Base-by-base conservation (phyloP, 2,113 vertebrate genomes). In the Ictalurus punctatus region DNA sequence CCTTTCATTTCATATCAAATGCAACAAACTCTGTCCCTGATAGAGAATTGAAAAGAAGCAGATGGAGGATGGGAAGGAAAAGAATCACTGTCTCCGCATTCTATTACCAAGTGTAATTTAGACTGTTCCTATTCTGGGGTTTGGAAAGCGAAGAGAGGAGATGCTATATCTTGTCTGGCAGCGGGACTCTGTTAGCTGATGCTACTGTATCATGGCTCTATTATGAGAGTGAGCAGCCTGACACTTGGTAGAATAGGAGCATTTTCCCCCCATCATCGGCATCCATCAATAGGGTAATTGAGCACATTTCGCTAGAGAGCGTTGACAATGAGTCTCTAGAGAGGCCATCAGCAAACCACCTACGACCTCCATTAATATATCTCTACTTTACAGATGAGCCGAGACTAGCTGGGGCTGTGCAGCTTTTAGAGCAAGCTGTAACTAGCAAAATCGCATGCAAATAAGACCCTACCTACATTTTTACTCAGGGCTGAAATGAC, bases 91-190 rank as follows among this genome's bases (percentile, higher is more conserved):
- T 89, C 73, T 54, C 90, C 88, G 91, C 84, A 90, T 91, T 87
- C 89, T 90, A 95, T 95, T 94, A 95, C 91, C 94, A 94, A 95
- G 93, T 94, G 92, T 94, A 94, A 95, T 95, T 95, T 94, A 93
- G 93, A 93, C 90, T 94, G 93, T 95, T 95, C 87, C 92, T 91
- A 88, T 93, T 94, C 93, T 90, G 89, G 90, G 92, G 83, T 84
- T 79, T 90, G 84, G 79, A 82, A 85, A 83, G 85, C 63, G 82
- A 44, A 48, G 69, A 80, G 79, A 71, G 52, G 59, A 56, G 27
- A 63, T 83, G 81, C 63, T 84, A 73, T 92, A 86, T 92, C 88
- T 88, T 73, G 34, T 34, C 81, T 89, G 90, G 83, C 88, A 90
- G 87, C 48, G 73, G 69, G 58, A 81, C 86, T 88, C 81, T 6